Evolutionary conservation across 2,113 vertebrate species (phyloP), one percentile per base, ranked within the genome.

Genomic region (Aegithalos caudatus): DNA sequence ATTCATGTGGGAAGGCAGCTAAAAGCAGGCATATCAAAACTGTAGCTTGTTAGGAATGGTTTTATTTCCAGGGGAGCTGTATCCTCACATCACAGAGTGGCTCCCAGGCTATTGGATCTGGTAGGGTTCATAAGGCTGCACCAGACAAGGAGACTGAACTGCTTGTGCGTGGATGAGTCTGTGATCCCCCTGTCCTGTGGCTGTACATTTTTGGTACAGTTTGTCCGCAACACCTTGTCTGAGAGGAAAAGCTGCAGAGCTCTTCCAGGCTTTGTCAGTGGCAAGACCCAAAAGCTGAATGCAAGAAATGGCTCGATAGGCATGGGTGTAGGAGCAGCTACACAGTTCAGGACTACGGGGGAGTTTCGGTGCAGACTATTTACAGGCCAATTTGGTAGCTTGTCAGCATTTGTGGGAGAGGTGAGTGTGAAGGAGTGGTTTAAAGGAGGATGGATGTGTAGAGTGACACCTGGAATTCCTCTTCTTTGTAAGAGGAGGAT

Each of bases 301-400:
- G 22, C 51, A 79, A 33, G 35, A 38, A 47, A 17, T 28, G 35
- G 35, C 35, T 84, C 0, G 0, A 6, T 50, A 37, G 48, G 6
- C 10, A 13, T 2, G 16, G 12, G 12, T n/a, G 53, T 12, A 78
- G 62, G 38, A 70, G 40, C 51, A 74, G 86, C 60, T 22, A 4
- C 35, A 5, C 0, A 0, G 28, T 8, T 33, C 15, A 19, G 73
- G 11, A 20, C 40, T 72, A 10, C 0, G 0, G 19, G 31, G 37
- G 29, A 35, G 25, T 58, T 80, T 64, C 87, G 50, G 19, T 60
- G 9, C 12, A 56, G 35, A 2, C 18, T 61, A 1, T 38, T 53
- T 61, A 25, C 56, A 70, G 50, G 25, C 14, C 38, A 28, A 2
- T 71, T 78, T 51, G 17, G 56, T 27, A 58, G 24, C 65, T 76